Percentiles rank a stretch among this genome's conserved stretches.
These are phyloP conservation scores for Crambe crambe DNA, from an alignment of 37 sponge, comb jelly and placozoan species.

Conservation along the genomic window DNA sequence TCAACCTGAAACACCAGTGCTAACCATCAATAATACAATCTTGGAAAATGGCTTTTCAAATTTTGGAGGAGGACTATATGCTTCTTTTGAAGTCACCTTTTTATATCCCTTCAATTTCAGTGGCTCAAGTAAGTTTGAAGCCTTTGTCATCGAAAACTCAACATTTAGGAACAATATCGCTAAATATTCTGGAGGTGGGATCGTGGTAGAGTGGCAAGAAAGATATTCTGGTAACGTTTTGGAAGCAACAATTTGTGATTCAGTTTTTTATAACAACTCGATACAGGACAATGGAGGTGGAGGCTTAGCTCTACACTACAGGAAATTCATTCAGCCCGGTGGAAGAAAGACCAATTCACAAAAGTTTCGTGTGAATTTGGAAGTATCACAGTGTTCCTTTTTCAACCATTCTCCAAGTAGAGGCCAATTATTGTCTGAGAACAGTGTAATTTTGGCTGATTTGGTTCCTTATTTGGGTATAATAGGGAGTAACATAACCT, in stretches of 20 bases:
- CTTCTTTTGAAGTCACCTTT: not conserved
- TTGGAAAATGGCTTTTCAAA: not conserved
- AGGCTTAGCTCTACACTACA: not conserved
- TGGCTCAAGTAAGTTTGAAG: too few species aligned
- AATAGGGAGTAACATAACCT: not conserved
- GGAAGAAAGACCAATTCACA: not conserved
- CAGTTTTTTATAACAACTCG: not conserved
- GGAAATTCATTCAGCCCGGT: not conserved
- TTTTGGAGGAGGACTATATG: not conserved
- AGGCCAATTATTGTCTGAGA: not conserved
- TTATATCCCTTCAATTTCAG: too few species aligned
- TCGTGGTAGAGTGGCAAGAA: not conserved
- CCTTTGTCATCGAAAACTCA: not conserved
- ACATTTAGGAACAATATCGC: conserved; percentile 14
- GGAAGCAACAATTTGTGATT: not conserved
- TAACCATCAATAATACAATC: not conserved
- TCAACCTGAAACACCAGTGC: not conserved
- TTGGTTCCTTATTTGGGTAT: not conserved
- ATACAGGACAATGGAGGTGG: not conserved
- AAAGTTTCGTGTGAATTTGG: not conserved
- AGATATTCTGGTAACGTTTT: not conserved
- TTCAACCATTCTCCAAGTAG: not conserved
- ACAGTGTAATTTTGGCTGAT: not conserved
- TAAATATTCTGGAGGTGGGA: conserved; percentile 21
- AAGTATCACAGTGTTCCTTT: not conserved